Base-by-base conservation (phyloP, 2,888 invertebrate species). In the Podotricha telesiphe region DNA sequence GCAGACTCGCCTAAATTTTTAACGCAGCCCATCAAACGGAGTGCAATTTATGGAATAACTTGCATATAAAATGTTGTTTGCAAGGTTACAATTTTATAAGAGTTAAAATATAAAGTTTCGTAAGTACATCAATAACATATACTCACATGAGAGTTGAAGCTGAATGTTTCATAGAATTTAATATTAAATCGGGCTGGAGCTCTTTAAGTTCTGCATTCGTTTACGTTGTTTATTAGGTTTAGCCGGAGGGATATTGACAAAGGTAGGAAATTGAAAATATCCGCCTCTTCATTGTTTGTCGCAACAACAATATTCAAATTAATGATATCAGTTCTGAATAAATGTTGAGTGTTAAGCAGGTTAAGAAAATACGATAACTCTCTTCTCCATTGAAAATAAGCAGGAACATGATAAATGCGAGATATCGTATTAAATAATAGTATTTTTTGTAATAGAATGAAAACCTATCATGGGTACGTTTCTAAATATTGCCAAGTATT, bases 181-280 rank as follows among this genome's bases (percentile, higher is more conserved):
- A 55, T 55, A 62, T 34, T 19, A 48, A 48, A 48, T 8, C 42
- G 22, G n/a, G 5, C 42, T n/a, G n/a, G 20, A 13, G 19, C 19
- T 59, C 42, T 42, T 59, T 22, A 59, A 62, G 45, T 22, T 19
- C 48, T 19, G 28, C 48, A 34, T 37, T 62, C 34, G 48, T 19
- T 62, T 48, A 50, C 48, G 47, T n/a, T 11, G 66, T 72, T 67
- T 71, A 69, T 71, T 67, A 67, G 50, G 53, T 64, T 67, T 51
- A 66, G 58, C 69, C 19, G 63, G 68, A 77, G 75, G 75, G 74
- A 77, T 56, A 68, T 58, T 66, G 70, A 71, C 68, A 66, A 77
- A 80, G 78, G 79, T 75, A 78, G 88, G 86, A 87, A 85, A 88
- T 87, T 85, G 86, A 82, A 84, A 85, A 86, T 87, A 86, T 88